Conservation (phyloP, 2,888 invertebrate genomes). For the Mamestra brassicae region DNA sequence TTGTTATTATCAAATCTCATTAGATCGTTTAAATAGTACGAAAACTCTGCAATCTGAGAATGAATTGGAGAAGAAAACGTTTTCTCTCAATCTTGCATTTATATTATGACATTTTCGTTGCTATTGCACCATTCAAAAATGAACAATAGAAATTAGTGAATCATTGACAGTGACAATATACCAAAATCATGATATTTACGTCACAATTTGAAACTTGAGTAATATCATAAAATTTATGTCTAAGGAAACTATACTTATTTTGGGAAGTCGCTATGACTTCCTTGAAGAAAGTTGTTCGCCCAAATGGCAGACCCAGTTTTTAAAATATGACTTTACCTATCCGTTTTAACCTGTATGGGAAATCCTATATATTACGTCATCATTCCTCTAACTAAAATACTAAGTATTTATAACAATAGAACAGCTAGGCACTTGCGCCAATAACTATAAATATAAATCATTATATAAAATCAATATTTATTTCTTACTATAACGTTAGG, state of each 20-base stretch:
- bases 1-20: conserved; percentile 68
- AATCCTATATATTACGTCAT: not conserved
- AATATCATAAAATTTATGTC: conserved; percentile 2
- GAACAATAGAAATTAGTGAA: conserved; percentile 39
- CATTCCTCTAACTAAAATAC: conserved; percentile 36
- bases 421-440: conserved; percentile 44
- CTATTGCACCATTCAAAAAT: conserved; percentile 37
- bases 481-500: conserved; percentile 20
- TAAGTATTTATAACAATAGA: conserved; percentile 38
- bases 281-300: not conserved
- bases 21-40: conserved; percentile 50
- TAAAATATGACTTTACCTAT: not conserved
- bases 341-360: not conserved
- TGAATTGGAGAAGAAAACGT: conserved; percentile 20
- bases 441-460: conserved; percentile 19
- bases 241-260: no score
- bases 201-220: conserved; percentile 4
- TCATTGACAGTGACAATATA: conserved; percentile 41
- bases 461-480: conserved; percentile 31
- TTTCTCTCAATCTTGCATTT: conserved; percentile 61
- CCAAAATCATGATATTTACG: conserved; percentile 2
- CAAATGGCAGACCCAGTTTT: not conserved
- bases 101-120: conserved; percentile 54
- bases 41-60: conserved; percentile 51
- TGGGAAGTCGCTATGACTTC: not conserved